Percentiles rank a stretch among this genome's conserved stretches.
These are phyloP conservation scores for Decapterus maruadsi DNA, from an alignment of 2,797 vertebrate species.

Conservation along the genomic window DNA sequence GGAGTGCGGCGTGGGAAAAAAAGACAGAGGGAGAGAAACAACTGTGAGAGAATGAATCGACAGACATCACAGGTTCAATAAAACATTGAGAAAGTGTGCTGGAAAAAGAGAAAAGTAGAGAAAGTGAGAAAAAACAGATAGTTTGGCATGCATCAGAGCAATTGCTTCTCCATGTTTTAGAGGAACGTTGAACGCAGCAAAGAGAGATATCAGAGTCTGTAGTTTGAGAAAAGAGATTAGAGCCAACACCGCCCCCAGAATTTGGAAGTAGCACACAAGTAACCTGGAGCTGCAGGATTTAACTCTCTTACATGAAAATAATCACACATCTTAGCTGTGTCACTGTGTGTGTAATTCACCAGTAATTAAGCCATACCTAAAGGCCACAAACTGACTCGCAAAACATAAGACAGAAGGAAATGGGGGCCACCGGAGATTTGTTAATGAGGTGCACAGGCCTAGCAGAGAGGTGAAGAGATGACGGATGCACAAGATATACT, in stretches of 20 bases:
- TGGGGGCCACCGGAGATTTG: slow-evolving; percentile 43
- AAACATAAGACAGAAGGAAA: slow-evolving; percentile 46
- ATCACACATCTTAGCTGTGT: slow-evolving; percentile 5
- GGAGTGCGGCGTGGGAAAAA: slow-evolving; percentile 35
- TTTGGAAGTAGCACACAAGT: background rate
- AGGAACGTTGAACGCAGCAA: slow-evolving; percentile 7
- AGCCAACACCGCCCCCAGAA: background rate
- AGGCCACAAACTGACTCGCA: slow-evolving; percentile 26
- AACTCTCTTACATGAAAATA: slow-evolving; percentile 17
- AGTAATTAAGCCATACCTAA: slow-evolving; percentile 36
- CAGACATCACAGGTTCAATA: slow-evolving; percentile 21
- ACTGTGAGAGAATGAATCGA: slow-evolving; percentile 20
- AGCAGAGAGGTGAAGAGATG: slow-evolving; percentile 44
- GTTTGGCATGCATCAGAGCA: slow-evolving; percentile 25
- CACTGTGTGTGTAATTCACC: slow-evolving; percentile 27
- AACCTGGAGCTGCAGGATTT: slow-evolving; percentile 5
- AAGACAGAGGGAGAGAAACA: slow-evolving; percentile 8
- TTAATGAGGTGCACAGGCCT: slow-evolving; percentile 63
- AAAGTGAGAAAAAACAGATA: slow-evolving; percentile 38
- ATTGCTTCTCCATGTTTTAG: slow-evolving; percentile 39
- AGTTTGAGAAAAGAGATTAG: background rate
- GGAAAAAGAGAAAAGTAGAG: background rate
- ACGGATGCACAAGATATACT: slow-evolving; percentile 44
- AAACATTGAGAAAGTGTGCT: slow-evolving; percentile 31
- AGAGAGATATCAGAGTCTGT: background rate